Conservation (phyloP, 2,888 invertebrate species). For the Caenorhabditis sp. region DNA sequence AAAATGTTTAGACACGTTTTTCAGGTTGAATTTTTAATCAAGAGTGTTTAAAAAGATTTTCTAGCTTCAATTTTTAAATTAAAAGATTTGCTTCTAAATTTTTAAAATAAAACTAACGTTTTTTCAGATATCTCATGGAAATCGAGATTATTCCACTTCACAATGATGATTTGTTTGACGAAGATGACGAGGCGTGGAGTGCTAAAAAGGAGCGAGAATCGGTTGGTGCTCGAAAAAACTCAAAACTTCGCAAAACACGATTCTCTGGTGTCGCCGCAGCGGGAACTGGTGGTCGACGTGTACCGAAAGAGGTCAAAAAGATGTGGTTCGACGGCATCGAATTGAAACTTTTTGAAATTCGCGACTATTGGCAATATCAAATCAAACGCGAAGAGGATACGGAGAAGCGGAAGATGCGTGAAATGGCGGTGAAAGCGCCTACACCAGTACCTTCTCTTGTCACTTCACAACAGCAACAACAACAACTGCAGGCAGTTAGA, state of each 20-base stretch:
- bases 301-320: conserved; percentile 13
- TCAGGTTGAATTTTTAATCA: too few relatives aligned
- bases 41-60: too few relatives aligned
- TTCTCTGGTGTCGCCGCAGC: not conserved
- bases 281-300: not conserved
- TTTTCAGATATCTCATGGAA: conserved; percentile 45
- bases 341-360: conserved; percentile 65
- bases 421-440: not conserved
- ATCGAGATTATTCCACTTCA: conserved; percentile 59
- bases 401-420: not conserved
- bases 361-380: conserved; percentile 30
- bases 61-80: not conserved
- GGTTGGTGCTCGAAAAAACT: not conserved
- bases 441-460: too few relatives aligned
- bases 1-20: too few relatives aligned
- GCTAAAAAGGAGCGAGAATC: conserved; percentile 18
- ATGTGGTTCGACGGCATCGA: conserved; percentile 65
- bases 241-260: not conserved
- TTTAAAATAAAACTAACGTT: not conserved
- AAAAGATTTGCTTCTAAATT: not conserved
- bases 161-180: conserved; percentile 45
- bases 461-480: too few relatives aligned
- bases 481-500: too few relatives aligned
- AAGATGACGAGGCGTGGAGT: conserved; percentile 35
- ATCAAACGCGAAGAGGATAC: not conserved